phyloP scores from a whole-genome alignment of 2,888 invertebrate genomes.

The Parnassius mnemosyne region DNA sequence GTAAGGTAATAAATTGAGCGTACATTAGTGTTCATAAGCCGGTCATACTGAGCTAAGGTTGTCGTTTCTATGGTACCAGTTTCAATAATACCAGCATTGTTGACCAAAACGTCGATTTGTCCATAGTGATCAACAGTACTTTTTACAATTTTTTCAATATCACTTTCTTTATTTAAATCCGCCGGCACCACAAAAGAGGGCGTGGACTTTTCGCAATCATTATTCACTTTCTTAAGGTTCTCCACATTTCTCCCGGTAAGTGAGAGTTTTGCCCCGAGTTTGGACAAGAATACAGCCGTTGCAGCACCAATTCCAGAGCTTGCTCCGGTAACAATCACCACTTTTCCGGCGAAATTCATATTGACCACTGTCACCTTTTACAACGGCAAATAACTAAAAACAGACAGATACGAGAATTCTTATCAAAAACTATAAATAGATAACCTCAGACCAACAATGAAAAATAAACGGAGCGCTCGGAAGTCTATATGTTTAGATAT shows the following conservation, averaged over 20 bases:
- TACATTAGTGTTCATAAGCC: conserved; percentile 93
- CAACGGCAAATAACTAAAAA: not conserved
- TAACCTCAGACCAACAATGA: not conserved
- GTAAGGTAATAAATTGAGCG: conserved; percentile 91
- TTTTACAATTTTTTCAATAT: conserved; percentile 86
- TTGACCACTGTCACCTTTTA: conserved; percentile 24
- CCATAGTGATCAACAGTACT: conserved; percentile 87
- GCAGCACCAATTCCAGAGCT: conserved; percentile 93
- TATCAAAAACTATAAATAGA: conserved; percentile 1
- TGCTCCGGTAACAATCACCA: conserved; percentile 88
- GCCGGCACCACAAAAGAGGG: conserved; percentile 82
- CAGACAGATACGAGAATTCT: not conserved
- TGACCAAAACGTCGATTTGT: conserved; percentile 90
- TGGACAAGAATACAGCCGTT: conserved; percentile 88
- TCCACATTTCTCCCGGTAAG: conserved; percentile 85
- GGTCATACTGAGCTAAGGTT: conserved; percentile 91
- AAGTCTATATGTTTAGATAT: too few relatives aligned
- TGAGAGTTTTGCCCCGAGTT: conserved; percentile 87
- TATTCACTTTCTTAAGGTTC: conserved; percentile 77
- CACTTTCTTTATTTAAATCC: conserved; percentile 87
- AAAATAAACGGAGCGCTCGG: too few relatives aligned
- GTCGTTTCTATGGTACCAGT: conserved; percentile 92
- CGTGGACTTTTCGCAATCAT: conserved; percentile 59
- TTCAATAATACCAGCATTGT: conserved; percentile 94
- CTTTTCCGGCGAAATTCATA: conserved; percentile 85